These are phyloP conservation scores for Pomatostomus ruficeps DNA, from an alignment of 2,113 vertebrate species.

Conservation along the genomic window DNA sequence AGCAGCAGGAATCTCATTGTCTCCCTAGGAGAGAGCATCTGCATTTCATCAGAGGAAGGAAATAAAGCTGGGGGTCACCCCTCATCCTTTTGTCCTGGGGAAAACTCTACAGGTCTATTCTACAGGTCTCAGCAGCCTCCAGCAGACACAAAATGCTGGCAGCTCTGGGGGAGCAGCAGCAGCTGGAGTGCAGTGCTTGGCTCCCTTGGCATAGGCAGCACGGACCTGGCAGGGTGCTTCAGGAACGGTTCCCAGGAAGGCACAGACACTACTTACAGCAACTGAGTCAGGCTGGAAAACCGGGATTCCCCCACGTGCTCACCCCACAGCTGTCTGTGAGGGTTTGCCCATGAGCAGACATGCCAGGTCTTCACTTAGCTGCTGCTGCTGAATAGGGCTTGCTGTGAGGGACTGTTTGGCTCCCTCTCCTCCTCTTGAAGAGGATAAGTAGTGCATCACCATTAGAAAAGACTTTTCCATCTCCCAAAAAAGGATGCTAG, in stretches of 20 bases:
- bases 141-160: neutral
- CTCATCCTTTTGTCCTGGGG: neutral
- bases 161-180: neutral
- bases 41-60: conserved; percentile 3
- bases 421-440: neutral
- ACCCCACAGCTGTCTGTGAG: neutral
- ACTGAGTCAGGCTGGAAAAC: neutral
- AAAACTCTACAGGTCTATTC: neutral
- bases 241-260: neutral
- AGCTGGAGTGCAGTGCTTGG: neutral
- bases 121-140: neutral
- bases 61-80: neutral
- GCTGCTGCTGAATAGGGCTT: neutral
- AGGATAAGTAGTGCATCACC: neutral
- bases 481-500: neutral
- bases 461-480: neutral
- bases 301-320: neutral
- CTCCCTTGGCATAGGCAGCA: neutral
- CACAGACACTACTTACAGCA: neutral
- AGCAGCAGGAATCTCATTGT: neutral
- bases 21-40: neutral
- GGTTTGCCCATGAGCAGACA: neutral
- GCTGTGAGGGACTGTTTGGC: neutral
- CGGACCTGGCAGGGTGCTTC: neutral
- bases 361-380: neutral